Percentiles rank a stretch among this genome's conserved stretches.
Conservation (phyloP, 2,113 vertebrate species). For the Podarcis muralis region DNA sequence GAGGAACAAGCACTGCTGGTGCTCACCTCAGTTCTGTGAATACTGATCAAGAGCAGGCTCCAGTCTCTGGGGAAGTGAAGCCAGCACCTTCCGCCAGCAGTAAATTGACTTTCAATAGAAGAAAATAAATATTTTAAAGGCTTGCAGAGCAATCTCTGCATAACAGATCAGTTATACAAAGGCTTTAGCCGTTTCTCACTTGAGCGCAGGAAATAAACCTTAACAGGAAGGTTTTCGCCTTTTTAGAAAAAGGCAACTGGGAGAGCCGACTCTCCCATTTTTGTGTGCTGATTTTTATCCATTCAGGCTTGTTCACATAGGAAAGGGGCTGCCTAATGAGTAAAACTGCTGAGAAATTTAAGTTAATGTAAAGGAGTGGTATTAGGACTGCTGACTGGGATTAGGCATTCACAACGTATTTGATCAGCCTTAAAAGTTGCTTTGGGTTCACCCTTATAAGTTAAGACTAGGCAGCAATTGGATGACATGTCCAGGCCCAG, state of each 20-base stretch:
- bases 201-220: not conserved
- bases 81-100: accelerated
- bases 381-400: too few species aligned
- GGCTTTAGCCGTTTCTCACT: not conserved
- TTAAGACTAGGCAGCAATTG: too few species aligned
- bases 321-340: not conserved
- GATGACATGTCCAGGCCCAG: too few species aligned
- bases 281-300: not conserved
- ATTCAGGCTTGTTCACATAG: not conserved
- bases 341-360: too few species aligned
- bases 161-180: not conserved
- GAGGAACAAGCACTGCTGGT: not conserved
- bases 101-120: not conserved
- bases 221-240: not conserved
- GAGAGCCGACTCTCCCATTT: not conserved
- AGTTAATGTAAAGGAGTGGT: too few species aligned
- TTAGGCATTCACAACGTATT: too few species aligned
- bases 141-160: accelerated
- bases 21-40: not conserved
- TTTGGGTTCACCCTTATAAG: too few species aligned
- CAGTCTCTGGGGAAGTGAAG: not conserved
- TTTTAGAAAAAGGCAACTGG: accelerated
- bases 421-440: too few species aligned
- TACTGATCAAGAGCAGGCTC: not conserved
- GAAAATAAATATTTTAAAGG: not conserved